phyloP scores from a whole-genome alignment of 2,797 vertebrate species.

The Bufotes viridis region DNA sequence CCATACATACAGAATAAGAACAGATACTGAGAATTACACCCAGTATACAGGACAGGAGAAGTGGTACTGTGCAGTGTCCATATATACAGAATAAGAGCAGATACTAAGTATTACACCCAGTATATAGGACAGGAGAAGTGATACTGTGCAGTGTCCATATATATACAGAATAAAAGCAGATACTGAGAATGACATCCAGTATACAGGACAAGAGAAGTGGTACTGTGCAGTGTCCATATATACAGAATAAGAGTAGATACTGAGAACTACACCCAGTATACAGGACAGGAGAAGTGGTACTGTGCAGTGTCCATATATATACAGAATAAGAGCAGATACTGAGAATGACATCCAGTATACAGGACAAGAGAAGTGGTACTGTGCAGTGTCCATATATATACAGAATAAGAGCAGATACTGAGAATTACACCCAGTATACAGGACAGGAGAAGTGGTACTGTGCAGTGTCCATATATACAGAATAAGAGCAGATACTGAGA shows the following conservation, averaged over 20 bases:
- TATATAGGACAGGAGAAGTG: no score
- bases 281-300: no score
- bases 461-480: background rate
- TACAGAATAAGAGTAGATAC: background rate
- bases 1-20: background rate
- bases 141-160: background rate
- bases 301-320: background rate
- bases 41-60: no score
- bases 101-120: no score
- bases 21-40: no score
- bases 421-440: no score
- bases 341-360: no score
- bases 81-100: background rate
- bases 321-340: background rate
- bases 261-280: no score
- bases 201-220: no score
- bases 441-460: no score
- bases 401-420: background rate
- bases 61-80: background rate
- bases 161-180: background rate
- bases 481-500: background rate
- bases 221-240: background rate
- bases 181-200: no score
- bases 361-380: no score
- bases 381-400: background rate